Evolutionary conservation across 2,888 invertebrate genomes (phyloP).

Genomic region (Cloeon dipterum): DNA sequence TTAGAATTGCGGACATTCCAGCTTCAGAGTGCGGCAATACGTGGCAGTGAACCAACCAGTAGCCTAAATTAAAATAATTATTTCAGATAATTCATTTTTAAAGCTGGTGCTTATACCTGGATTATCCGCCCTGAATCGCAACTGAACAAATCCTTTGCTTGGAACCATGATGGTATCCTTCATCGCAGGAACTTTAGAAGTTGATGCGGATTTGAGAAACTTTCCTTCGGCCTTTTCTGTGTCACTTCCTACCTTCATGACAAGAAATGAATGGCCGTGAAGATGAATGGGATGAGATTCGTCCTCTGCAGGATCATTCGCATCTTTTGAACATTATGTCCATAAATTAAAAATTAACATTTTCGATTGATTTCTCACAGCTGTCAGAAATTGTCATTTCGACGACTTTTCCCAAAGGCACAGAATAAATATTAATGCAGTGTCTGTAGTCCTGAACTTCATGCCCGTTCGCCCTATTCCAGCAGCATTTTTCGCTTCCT

Average conservation of each 20-base stretch:
- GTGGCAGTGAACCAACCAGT: constrained; percentile 1
- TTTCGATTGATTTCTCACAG: background rate
- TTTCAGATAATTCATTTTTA: too few species aligned
- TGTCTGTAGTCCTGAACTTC: background rate
- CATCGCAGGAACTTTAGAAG: too few species aligned
- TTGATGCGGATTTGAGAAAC: too few species aligned
- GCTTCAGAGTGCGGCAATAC: constrained; percentile 1
- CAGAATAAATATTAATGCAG: constrained; percentile 6
- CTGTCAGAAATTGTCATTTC: constrained; percentile 6
- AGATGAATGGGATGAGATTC: constrained; percentile 4
- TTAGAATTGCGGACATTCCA: constrained; percentile 10
- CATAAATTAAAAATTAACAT: background rate
- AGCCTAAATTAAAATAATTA: too few species aligned
- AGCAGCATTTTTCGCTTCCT: background rate
- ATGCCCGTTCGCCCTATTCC: background rate
- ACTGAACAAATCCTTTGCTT: background rate
- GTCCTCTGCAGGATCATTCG: too few species aligned
- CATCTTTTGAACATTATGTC: background rate
- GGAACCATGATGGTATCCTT: constrained; percentile 3
- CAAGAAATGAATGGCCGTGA: constrained; percentile 3
- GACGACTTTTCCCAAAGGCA: constrained; percentile 7
- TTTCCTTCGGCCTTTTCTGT: too few species aligned
- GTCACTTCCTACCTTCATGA: background rate
- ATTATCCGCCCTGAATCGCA: constrained; percentile 4
- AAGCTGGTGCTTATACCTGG: constrained; percentile 4